Evolutionary conservation across 1,140 invertebrate genomes (phyloP).

Genomic region (Dysdera silvatica): DNA sequence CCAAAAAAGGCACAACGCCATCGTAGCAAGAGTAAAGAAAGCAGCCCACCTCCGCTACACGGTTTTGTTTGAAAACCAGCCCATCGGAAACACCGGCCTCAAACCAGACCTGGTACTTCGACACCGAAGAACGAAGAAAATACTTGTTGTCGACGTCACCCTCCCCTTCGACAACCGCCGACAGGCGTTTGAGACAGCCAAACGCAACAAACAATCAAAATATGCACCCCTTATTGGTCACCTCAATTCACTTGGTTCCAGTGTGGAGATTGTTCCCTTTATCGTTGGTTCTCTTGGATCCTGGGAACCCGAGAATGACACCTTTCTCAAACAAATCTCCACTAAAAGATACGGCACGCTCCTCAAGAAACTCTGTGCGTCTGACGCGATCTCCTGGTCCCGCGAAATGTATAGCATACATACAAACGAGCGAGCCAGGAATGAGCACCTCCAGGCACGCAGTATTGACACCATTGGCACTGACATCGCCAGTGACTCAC

Average conservation of each 20-base stretch:
- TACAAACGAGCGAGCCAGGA: too few relatives aligned
- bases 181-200: background rate
- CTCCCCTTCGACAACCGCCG: background rate
- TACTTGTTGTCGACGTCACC: background rate
- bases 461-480: too few relatives aligned
- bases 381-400: background rate
- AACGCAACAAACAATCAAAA: background rate
- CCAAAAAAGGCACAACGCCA: background rate
- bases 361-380: background rate
- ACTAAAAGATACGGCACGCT: background rate
- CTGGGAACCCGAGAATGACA: background rate
- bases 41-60: background rate
- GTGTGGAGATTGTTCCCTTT: background rate
- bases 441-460: too few relatives aligned
- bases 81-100: background rate
- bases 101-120: background rate
- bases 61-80: background rate
- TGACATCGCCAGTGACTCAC: too few relatives aligned
- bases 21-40: background rate
- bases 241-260: background rate
- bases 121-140: background rate
- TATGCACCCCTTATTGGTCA: background rate
- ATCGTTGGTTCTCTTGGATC: background rate
- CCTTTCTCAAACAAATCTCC: background rate
- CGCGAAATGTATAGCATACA: slow-evolving; percentile 4